Conservation (phyloP, 2,888 invertebrate species). For the Caenorhabditis sp. region DNA sequence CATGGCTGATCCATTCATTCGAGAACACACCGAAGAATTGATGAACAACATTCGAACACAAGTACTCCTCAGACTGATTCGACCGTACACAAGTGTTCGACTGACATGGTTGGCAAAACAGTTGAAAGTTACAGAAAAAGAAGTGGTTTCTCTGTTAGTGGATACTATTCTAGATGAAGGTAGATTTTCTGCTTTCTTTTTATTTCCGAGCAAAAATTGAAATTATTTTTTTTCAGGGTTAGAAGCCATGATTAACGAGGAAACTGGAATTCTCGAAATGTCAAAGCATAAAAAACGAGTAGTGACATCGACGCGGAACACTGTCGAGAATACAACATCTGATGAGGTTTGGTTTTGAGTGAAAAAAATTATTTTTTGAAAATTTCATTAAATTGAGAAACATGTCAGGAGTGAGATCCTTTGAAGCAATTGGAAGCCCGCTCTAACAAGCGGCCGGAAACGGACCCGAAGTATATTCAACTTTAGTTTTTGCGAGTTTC, state of each 20-base stretch:
- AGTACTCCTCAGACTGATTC: conserved; percentile 93
- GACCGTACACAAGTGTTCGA: conserved; percentile 95
- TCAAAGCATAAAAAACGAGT: conserved; percentile 20
- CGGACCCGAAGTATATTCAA: too few relatives aligned
- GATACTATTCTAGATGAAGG: conserved; percentile 95
- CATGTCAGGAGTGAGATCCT: too few relatives aligned
- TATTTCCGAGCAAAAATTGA: neutral
- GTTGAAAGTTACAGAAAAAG: conserved; percentile 75
- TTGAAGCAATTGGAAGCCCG: too few relatives aligned
- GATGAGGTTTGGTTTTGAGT: neutral
- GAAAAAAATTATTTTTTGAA: neutral
- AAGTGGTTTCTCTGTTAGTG: conserved; percentile 93
- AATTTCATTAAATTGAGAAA: too few relatives aligned
- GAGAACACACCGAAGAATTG: conserved; percentile 89
- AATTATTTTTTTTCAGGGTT: conserved; percentile 16
- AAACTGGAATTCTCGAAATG: conserved; percentile 38
- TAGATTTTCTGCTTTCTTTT: conserved; percentile 70
- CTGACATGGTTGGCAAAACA: conserved; percentile 93
- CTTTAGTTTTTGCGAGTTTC: too few relatives aligned
- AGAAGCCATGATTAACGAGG: conserved; percentile 46
- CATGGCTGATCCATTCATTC: conserved; percentile 98
- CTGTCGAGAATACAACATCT: neutral
- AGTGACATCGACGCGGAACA: neutral
- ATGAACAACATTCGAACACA: conserved; percentile 86
- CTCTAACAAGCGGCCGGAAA: too few relatives aligned